A percentile compares a stretch with the other conserved stretches of the same genome.
phyloP scores from a whole-genome alignment of 2,113 vertebrate genomes.

The Lophius piscatorius region DNA sequence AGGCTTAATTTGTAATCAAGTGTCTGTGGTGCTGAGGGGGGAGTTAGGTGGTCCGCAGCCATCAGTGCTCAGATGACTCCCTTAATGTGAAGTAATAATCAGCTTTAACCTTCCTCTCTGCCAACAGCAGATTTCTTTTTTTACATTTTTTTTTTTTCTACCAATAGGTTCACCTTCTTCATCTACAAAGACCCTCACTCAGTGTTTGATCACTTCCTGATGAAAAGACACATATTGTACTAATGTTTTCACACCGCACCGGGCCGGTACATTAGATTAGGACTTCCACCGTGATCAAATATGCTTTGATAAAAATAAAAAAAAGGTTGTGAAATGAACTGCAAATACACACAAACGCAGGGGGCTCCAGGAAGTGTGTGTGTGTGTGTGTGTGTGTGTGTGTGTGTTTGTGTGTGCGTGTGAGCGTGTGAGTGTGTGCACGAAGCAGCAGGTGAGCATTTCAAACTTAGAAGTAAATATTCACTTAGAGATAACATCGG shows the following conservation, averaged over 20 bases:
- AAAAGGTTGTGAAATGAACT: constrained; percentile 23
- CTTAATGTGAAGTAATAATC: constrained; percentile 44
- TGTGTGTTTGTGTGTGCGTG: constrained; percentile 16
- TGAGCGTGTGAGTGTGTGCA: constrained; percentile 24
- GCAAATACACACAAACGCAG: constrained; percentile 8
- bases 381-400: constrained; percentile 17
- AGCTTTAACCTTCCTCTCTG: constrained; percentile 10
- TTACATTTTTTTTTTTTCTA: too few relatives aligned
- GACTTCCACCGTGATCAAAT: constrained; percentile 32
- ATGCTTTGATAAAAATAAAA: constrained; percentile 38
- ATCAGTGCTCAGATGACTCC: constrained; percentile 10
- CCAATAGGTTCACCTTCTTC: constrained; percentile 36
- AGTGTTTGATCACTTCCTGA: constrained; percentile 45
- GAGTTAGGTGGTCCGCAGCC: neutral
- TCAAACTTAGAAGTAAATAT: constrained; percentile 74
- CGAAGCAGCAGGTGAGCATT: constrained; percentile 35
- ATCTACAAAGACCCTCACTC: constrained; percentile 41
- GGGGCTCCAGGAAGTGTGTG: constrained; percentile 24
- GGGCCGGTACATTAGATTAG: constrained; percentile 35
- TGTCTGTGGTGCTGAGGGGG: too few relatives aligned
- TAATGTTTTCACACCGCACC: constrained; percentile 28
- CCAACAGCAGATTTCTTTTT: too few relatives aligned
- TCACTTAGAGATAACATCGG: constrained; percentile 68
- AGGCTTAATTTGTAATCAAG: too few relatives aligned
- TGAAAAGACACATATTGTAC: constrained; percentile 29